Evolutionary conservation across 1,140 invertebrate species (phyloP), one percentile per base, ranked within the genome.

Genomic region (Lineus longissimus): DNA sequence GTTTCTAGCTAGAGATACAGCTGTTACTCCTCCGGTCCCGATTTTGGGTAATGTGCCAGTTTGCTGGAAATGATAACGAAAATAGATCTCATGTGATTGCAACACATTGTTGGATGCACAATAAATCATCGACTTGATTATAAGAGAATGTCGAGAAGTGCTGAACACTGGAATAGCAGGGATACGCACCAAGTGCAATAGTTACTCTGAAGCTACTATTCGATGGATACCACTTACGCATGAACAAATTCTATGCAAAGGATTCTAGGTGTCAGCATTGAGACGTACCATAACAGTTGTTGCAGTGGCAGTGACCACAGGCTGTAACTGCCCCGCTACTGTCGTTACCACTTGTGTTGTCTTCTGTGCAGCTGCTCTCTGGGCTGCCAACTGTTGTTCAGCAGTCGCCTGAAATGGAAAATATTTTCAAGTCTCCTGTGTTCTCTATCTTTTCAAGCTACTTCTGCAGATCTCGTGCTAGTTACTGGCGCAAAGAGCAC

Each of bases 251-350:
- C n/a, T n/a, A n/a, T n/a, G n/a, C n/a, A n/a, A n/a, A n/a, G n/a
- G n/a, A n/a, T n/a, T n/a, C n/a, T n/a, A n/a, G n/a, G n/a, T 62
- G 58, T 36, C 33, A 43, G 23, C 25, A 45, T 27, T 31, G 31
- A 13, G 17, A 73, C 74, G 63, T 67, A 75, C 73, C 69, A 76
- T 67, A 36, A 75, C 72, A 56, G 70, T 70, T 51, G 72, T 67
- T 13, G 68, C 65, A 31, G 70, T 68, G 22, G 67, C 63, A n/a
- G 74, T 75, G 27, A 70, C 70, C 22, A 76, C 66, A 17, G 73
- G 64, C 41, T 75, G 72, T 33, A 80, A 72, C 36, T 77, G 71
- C 30, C 65, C 68, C 9, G 65, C 65, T 33, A 69, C 65, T 11
- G 59, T 60, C 7, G 62, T 57, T 27, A 15, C 15, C 33, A 15